Base-by-base conservation (phyloP, 2,888 invertebrate genomes). In the Phyto melanocephala region DNA sequence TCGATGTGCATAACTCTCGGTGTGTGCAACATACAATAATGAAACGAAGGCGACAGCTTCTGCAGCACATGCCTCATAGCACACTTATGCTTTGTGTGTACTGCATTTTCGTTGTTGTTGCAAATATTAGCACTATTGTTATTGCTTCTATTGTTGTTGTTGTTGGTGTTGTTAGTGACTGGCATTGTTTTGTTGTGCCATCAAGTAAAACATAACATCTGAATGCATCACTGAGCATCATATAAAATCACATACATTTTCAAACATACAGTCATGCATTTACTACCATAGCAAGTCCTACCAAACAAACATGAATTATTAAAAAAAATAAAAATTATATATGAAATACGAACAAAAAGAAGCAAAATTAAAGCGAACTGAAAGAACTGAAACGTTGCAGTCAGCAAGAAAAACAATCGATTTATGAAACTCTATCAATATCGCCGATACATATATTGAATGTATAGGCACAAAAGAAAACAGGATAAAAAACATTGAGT, bases 51-150 rank as follows among this genome's bases (percentile, higher is more conserved):
- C 67, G 77, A 50, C 82, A 82, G 82, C 78, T 75, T 71, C 82
- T 75, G 82, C 65, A 71, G 82, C 82, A 82, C 82, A 82, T 75
- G 82, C 58, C 60, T 60, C 24, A 79, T 58, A 72, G 79, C 79
- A 79, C 79, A 79, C 79, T 79, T 79, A 58, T 75, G 54, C 63
- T 68, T 65, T 67, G 65, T 75, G 47, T 40, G n/a, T 17, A n/a
- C 50, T 63, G 17, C 40, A 13, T 60, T 45, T 40, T 54, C 37
- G 20, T 71, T 47, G n/a, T 62, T 47, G 8, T 11, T 37, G 24
- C 28, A 1, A 58, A 47, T 47, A 67, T 75, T 75, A 67, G 35
- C 37, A 28, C 37, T 62, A 62, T 72, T 62, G 62, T 47, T 60
- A 17, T 42, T 28, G n/a, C n/a, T n/a, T n/a, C n/a, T 15, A 15